Base-by-base conservation (phyloP, 1,140 invertebrate genomes). In the Anoplophora glabripennis region DNA sequence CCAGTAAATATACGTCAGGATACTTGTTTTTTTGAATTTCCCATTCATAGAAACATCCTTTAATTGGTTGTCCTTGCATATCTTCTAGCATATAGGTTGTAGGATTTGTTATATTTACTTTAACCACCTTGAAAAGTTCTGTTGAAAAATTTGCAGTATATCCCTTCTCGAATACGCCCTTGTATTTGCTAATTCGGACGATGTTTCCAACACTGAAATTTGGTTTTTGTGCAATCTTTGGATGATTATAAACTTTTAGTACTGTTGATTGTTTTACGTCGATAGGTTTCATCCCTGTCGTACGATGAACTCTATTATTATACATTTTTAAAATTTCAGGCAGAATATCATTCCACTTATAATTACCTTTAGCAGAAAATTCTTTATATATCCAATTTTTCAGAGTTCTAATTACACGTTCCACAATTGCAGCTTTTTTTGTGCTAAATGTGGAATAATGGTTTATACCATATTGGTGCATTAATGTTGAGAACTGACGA, bases 391-490 rank as follows among this genome's bases (percentile, higher is more conserved):
- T 69, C 59, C 59, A 68, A 21, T 56, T 59, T 71, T 77, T 78
- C 18, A 80, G 55, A 8, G 74, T 77, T 15, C 72, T 60, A 68
- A 77, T 76, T 28, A 77, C 77, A 17, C 77, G 54, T 69, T 78
- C 75, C 21, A 71, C 62, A 46, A 78, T 69, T 1, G 70, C 63
- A 28, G 75, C 72, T 73, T 79, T 79, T 14, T 70, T 66, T 21
- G 68, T 62, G 49, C 57, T 72, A 57, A 72, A 70, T 14, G 67
- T 75, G 1, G 66, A 66, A 61, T 76, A 76, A 60, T 75, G 70
- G 47, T 72, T 68, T 33, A 78, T 72, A 9, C 66, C 52, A 57
- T 69, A 56, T 52, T 71, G 61, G 47, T 62, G 58, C 62, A 70
- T 70, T 15, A 72, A 49, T 18, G 55, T 64, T 59, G 62, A 49